A percentile compares a stretch with the other conserved stretches of the same genome.
These are phyloP conservation scores for Macquaria australasica DNA, from an alignment of 2,113 vertebrate genomes.

Conservation along the genomic window DNA sequence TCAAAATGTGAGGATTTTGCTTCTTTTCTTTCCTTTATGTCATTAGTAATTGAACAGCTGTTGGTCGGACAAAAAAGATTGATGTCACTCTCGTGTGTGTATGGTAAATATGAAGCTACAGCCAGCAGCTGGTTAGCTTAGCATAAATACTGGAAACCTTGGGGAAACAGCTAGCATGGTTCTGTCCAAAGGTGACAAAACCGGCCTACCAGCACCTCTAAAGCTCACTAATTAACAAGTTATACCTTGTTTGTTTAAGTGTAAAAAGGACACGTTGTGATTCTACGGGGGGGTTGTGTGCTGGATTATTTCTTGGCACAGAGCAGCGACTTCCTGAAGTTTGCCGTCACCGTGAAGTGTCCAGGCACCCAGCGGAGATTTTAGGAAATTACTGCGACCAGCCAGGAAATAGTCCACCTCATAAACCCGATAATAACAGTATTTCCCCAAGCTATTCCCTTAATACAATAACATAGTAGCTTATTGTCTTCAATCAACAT, in stretches of 20 bases:
- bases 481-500: background rate
- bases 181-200: background rate
- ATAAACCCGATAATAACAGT: background rate
- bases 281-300: background rate
- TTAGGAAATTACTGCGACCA: background rate
- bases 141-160: background rate
- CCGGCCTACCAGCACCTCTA: background rate
- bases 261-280: background rate
- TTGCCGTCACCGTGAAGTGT: background rate
- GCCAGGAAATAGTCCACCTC: background rate
- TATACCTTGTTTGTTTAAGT: background rate
- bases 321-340: background rate
- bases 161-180: background rate
- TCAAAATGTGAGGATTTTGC: background rate
- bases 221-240: background rate
- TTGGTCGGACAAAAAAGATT: background rate
- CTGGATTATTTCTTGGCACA: background rate
- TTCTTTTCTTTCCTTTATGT: background rate
- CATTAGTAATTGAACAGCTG: background rate
- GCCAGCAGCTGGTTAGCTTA: background rate
- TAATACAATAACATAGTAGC: background rate
- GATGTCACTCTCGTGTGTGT: background rate
- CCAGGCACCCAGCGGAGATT: background rate
- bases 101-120: background rate
- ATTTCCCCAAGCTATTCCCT: background rate